Percentiles rank a stretch among this genome's conserved stretches.
Evolutionary conservation across 2,113 vertebrate species (phyloP).

Genomic region (Pelusios castaneus): DNA sequence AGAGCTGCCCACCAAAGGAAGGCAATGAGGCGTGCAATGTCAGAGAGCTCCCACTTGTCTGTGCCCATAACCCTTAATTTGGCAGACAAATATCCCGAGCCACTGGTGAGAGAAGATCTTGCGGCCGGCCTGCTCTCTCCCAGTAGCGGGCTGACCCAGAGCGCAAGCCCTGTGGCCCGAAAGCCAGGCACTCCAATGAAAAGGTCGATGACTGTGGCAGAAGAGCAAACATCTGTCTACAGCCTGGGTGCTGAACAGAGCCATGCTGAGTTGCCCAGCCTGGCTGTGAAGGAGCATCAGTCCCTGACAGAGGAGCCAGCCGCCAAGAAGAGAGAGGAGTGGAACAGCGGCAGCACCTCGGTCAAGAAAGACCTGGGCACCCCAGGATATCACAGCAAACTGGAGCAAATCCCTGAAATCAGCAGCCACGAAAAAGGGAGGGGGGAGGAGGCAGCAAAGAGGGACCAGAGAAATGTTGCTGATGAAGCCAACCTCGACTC

Average conservation of each 20-base stretch:
- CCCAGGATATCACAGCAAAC: slow-evolving; percentile 63
- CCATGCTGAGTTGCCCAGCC: slow-evolving; percentile 8
- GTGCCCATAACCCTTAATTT: slow-evolving; percentile 89
- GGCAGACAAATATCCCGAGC: slow-evolving; percentile 89
- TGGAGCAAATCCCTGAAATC: slow-evolving; percentile 77
- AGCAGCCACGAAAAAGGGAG: slow-evolving; percentile 53
- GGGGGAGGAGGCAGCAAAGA: slow-evolving; percentile 18
- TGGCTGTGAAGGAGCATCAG: slow-evolving; percentile 9
- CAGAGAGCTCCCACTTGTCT: slow-evolving; percentile 92
- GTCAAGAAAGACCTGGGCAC: slow-evolving; percentile 53
- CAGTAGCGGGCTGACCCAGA: slow-evolving; percentile 30
- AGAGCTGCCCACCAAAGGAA: slow-evolving; percentile 87
- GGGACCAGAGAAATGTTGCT: not conserved
- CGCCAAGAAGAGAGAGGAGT: slow-evolving; percentile 55
- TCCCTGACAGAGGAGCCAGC: slow-evolving; percentile 53
- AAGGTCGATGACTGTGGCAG: slow-evolving; percentile 87
- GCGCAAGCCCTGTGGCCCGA: slow-evolving; percentile 54
- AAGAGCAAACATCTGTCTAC: slow-evolving; percentile 77
- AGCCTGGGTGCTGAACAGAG: not conserved
- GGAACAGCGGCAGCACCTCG: not conserved
- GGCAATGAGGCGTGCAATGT: slow-evolving; percentile 92
- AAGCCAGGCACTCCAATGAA: slow-evolving; percentile 80
- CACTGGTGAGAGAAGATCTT: slow-evolving; percentile 65
- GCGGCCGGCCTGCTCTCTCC: slow-evolving; percentile 66
- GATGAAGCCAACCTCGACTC: not conserved